Base-by-base conservation (phyloP, 1,140 invertebrate genomes). In the Dreissena polymorpha region DNA sequence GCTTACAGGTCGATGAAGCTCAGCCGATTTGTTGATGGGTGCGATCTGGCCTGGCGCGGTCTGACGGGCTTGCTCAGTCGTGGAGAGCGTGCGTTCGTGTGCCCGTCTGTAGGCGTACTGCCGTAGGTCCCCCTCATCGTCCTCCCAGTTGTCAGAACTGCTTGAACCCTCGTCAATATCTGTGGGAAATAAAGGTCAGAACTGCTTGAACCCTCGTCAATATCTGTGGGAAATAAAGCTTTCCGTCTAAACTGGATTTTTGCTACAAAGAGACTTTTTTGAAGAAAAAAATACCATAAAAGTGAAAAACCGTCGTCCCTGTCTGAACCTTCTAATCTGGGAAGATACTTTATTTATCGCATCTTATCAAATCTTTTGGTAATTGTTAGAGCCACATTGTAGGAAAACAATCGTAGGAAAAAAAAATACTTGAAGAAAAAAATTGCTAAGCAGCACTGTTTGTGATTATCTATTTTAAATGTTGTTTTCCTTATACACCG, bases 131-230 rank as follows among this genome's bases (percentile, higher is more conserved):
- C 77, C 68, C 71, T 87, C 88, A 75, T 86, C 86, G 77, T 89
- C 85, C 57, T 88, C 85, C 89, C 88, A 90, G 57, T 89, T 88
- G 67, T 91, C 89, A 51, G 86, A 86, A 65, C 86, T 89, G 55
- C 86, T 87, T 67, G 82, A 85, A 16, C 78, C 81, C 0, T 76
- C 83, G 29, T 86, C 85, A 65, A 85, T 79, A 53, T 71, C 86
- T 51, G 65, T 57, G n/a, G n/a, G n/a, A n/a, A n/a, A n/a, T n/a
- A n/a, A n/a, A n/a, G n/a, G 67, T 91, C 89, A 51, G 86, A 86
- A 65, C 86, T 89, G 55, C 86, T 87, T 67, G 82, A 85, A 16
- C 78, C 81, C 0, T 76, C 83, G 29, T 86, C 85, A 65, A 85
- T 79, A 53, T 71, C 86, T 51, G 65, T 57, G n/a, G n/a, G n/a